Evolutionary conservation across 2,113 vertebrate species (phyloP).

Genomic region (Ia io): DNA sequence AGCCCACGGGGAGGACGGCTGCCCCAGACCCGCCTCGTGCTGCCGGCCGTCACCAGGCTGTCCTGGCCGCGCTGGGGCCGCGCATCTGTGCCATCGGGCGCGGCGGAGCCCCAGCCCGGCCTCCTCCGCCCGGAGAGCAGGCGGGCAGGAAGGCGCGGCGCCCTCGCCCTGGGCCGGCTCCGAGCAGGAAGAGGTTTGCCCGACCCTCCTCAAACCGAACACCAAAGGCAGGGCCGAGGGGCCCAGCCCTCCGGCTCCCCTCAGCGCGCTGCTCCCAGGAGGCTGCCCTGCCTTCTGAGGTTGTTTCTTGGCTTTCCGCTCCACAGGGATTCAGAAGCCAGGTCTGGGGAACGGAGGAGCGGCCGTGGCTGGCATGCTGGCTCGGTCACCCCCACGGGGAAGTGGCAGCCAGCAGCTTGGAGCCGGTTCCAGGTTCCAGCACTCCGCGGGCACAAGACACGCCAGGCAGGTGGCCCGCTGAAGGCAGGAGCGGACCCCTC

Average conservation of each 20-base stretch:
- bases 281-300: background rate
- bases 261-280: too few relatives aligned
- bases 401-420: background rate
- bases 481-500: background rate
- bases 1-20: too few relatives aligned
- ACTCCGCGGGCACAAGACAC: too few relatives aligned
- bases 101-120: background rate
- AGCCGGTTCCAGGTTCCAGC: background rate
- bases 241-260: too few relatives aligned
- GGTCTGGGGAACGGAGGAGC: background rate
- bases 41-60: too few relatives aligned
- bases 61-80: too few relatives aligned
- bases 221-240: background rate
- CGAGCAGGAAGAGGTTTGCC: background rate
- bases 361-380: background rate
- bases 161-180: background rate
- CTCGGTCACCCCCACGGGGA: background rate
- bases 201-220: background rate
- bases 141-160: too few relatives aligned
- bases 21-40: too few relatives aligned
- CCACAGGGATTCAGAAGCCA: background rate
- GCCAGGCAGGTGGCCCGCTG: background rate
- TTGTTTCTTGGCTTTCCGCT: background rate
- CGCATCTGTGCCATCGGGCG: too few relatives aligned
- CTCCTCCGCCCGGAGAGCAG: background rate